Conservation (phyloP, 2,113 vertebrate genomes). For the Peromyscus californicus region DNA sequence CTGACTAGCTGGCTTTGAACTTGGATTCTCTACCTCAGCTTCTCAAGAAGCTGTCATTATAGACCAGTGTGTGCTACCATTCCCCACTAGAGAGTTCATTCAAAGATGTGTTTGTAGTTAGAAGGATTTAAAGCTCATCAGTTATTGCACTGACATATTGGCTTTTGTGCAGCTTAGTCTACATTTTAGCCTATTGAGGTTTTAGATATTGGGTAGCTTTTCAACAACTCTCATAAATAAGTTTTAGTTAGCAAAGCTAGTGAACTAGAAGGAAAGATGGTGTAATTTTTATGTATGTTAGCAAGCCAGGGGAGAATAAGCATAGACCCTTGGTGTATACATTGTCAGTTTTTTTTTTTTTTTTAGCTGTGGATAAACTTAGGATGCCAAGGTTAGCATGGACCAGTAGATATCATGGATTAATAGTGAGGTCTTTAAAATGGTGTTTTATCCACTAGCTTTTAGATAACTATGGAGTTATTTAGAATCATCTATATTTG, state of each 20-base stretch:
- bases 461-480: constrained; percentile 51
- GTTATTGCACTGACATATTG: constrained; percentile 8
- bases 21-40: background rate
- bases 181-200: constrained; percentile 42
- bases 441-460: constrained; percentile 3
- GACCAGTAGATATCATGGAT: constrained; percentile 33
- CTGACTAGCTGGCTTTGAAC: background rate
- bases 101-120: constrained; percentile 56
- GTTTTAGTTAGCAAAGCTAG: constrained; percentile 55
- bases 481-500: background rate
- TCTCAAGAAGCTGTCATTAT: background rate
- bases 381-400: constrained; percentile 45
- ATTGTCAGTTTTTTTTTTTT: constrained; percentile 71
- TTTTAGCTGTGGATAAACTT: constrained; percentile 58
- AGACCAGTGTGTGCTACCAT: background rate
- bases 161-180: constrained; percentile 43
- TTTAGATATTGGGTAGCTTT: constrained; percentile 38
- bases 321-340: background rate
- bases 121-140: constrained; percentile 31
- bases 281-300: constrained; percentile 52
- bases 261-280: constrained; percentile 1
- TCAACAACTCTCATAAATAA: constrained; percentile 43
- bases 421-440: constrained; percentile 59
- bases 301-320: constrained; percentile 30
- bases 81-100: background rate